These are phyloP conservation scores for Magallana nippona DNA, from an alignment of 2,888 invertebrate species.

Conservation along the genomic window DNA sequence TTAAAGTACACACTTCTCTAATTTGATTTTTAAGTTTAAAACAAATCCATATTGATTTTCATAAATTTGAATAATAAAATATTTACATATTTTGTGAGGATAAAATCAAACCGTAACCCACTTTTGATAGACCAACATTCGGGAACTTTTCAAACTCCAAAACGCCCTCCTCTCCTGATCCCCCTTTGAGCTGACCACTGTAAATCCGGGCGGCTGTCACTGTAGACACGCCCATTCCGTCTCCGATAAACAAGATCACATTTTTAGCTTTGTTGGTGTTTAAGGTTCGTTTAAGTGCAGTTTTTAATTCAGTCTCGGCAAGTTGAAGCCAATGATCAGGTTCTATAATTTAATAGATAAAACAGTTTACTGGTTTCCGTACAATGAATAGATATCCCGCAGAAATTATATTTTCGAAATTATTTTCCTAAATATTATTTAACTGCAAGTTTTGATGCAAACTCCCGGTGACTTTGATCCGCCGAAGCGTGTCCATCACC, in stretches of 20 bases:
- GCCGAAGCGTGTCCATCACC: no score
- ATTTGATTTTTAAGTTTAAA: no score
- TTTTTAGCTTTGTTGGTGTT: constrained; percentile 70
- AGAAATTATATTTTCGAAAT: no score
- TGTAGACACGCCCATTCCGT: constrained; percentile 81
- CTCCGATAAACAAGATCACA: constrained; percentile 74
- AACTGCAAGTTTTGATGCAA: no score
- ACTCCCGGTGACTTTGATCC: no score
- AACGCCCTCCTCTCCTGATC: constrained; percentile 84
- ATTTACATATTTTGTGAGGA: no score
- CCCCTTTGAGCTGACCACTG: constrained; percentile 64
- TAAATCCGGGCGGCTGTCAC: constrained; percentile 69
- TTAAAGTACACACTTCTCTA: no score
- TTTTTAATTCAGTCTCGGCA: constrained; percentile 81
- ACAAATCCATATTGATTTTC: no score
- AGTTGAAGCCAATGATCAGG: constrained; percentile 79
- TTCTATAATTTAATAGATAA: constrained; percentile 45
- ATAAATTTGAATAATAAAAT: no score
- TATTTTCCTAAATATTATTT: no score
- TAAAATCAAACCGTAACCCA: constrained; percentile 66
- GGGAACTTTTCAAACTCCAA: constrained; percentile 87
- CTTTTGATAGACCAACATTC: constrained; percentile 86
- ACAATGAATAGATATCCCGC: background rate
- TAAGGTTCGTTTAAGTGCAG: constrained; percentile 83
- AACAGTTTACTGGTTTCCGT: background rate